Conservation (phyloP, 2,113 vertebrate genomes). For the Mugil cephalus region DNA sequence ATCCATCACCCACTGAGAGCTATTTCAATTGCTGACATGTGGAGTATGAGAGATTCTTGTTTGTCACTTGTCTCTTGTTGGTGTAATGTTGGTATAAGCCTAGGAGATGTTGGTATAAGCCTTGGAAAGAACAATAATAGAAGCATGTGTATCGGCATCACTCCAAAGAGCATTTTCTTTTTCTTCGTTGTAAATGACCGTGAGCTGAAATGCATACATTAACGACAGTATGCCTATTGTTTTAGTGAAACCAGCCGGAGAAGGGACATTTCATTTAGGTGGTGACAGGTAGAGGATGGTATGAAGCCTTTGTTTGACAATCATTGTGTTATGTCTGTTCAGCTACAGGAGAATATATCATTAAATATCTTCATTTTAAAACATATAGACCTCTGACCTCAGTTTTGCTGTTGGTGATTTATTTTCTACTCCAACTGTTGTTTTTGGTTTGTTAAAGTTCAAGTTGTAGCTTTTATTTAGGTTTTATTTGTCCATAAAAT, state of each 20-base stretch:
- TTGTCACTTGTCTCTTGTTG: conserved; percentile 2
- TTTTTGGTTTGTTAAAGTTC: no score
- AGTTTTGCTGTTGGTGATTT: no score
- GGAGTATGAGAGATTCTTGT: conserved; percentile 19
- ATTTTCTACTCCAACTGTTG: no score
- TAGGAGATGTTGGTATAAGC: no score
- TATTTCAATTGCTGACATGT: conserved; percentile 32
- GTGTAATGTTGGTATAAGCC: no score
- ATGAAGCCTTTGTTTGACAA: background rate
- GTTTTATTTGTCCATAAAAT: no score
- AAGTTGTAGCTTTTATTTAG: no score
- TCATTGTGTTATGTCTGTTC: background rate
- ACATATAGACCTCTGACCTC: no score
- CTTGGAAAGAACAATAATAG: background rate
- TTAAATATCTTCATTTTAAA: no score
- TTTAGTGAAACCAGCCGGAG: conserved; percentile 22
- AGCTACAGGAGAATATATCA: no score
- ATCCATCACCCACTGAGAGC: conserved; percentile 47
- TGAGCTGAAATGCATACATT: conserved; percentile 43
- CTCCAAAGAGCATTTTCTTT: conserved; percentile 8
- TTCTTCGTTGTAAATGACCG: conserved; percentile 26
- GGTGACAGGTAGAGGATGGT: conserved; percentile 32
- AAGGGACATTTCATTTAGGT: conserved; percentile 4
- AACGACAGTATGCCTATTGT: conserved; percentile 42
- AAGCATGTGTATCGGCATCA: background rate